Conservation (phyloP, 35 echinoderm and acorn worm species). For the Eucidaris tribuloides region DNA sequence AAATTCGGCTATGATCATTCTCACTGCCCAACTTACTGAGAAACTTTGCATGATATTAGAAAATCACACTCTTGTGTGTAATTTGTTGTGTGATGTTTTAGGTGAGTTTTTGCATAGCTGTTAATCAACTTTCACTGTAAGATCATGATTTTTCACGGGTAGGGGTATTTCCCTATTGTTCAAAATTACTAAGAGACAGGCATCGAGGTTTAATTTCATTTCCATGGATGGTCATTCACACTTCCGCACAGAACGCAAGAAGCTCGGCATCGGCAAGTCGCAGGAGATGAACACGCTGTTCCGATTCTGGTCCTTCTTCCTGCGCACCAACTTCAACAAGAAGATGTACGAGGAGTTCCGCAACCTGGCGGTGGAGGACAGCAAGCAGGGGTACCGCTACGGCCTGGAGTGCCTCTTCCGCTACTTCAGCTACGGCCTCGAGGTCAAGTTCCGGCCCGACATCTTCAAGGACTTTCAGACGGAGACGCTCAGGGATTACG, state of each 20-base stretch:
- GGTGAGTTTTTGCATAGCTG: too few relatives aligned
- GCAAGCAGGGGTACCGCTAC: slow-evolving; percentile 87
- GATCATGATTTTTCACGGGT: too few relatives aligned
- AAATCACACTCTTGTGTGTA: too few relatives aligned
- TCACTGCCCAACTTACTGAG: too few relatives aligned
- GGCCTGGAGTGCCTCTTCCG: slow-evolving; percentile 96
- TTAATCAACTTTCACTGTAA: too few relatives aligned
- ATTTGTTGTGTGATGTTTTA: too few relatives aligned
- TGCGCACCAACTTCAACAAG: slow-evolving; percentile 96
- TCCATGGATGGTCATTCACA: too few relatives aligned
- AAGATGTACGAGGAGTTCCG: slow-evolving; percentile 99
- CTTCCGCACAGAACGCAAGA: slow-evolving; percentile 79
- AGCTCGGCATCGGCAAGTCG: slow-evolving; percentile 94
- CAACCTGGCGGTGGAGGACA: slow-evolving; percentile 82
- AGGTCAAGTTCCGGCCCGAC: slow-evolving; percentile 88
- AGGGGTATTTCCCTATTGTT: too few relatives aligned
- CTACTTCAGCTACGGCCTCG: slow-evolving; percentile 97
- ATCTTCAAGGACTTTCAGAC: slow-evolving; percentile 92
- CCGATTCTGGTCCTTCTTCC: slow-evolving; percentile 99
- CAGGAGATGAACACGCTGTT: slow-evolving; percentile 99
- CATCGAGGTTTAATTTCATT: too few relatives aligned
- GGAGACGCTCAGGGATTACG: slow-evolving; percentile 85
- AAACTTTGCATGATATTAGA: too few relatives aligned
- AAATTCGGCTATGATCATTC: too few relatives aligned
- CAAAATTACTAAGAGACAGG: too few relatives aligned